Conservation (phyloP, 2,113 vertebrate species). For the Leptodactylus fuscus region DNA sequence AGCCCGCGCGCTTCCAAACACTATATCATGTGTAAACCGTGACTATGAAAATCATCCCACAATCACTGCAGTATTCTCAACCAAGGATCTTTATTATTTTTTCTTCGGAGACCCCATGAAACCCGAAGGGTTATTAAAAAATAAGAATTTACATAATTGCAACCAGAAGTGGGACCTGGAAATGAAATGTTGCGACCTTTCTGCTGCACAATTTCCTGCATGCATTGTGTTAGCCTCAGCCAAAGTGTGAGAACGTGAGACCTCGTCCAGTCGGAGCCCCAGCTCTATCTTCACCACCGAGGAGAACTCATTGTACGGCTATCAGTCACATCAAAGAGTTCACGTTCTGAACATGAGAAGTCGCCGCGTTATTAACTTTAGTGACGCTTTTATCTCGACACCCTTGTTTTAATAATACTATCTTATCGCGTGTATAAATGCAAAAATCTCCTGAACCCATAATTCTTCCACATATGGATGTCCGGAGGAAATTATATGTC, state of each 20-base stretch:
- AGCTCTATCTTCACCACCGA: neutral
- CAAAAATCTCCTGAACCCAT: neutral
- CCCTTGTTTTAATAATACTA: conserved; percentile 22
- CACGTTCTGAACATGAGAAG: conserved; percentile 22
- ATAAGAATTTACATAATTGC: conserved; percentile 80
- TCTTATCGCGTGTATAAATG: conserved; percentile 13
- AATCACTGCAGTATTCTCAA: conserved; percentile 39
- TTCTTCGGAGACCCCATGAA: no score
- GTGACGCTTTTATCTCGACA: neutral
- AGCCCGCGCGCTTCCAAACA: neutral
- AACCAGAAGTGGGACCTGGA: conserved; percentile 85
- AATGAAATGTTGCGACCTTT: conserved; percentile 79
- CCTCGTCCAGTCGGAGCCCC: neutral
- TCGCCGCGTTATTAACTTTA: neutral
- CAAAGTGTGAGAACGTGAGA: conserved; percentile 77
- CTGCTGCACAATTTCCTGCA: conserved; percentile 80
- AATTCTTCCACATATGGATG: neutral
- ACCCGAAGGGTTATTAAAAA: conserved; percentile 70
- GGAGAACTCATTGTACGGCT: conserved; percentile 1
- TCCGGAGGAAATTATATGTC: conserved; percentile 22
- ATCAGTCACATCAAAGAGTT: conserved; percentile 12
- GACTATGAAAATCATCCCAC: neutral
- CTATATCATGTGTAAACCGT: neutral
- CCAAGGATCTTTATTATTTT: neutral
- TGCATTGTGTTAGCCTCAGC: conserved; percentile 71